Percentiles rank a stretch among this genome's conserved stretches.
Evolutionary conservation across 2,113 vertebrate genomes (phyloP).

Genomic region (Pogonocichla stellata): DNA sequence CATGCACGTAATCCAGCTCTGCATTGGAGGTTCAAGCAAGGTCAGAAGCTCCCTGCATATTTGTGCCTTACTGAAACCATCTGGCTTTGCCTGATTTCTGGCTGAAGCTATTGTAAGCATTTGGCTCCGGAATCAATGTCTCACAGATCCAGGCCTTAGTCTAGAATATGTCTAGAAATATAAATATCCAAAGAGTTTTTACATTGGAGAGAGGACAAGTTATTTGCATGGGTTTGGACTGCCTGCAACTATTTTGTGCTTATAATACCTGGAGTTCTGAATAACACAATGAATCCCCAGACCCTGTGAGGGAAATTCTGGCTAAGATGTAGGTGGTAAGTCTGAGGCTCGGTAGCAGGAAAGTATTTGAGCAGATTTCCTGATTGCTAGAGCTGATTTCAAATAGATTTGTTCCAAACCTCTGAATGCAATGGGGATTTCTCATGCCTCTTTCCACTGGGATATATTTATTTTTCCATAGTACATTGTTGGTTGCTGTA

Average conservation of each 20-base stretch:
- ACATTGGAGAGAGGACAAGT: background rate
- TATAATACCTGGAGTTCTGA: background rate
- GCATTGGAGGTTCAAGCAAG: slow-evolving; percentile 2
- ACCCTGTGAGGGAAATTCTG: background rate
- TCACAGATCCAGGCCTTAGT: background rate
- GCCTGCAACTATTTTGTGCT: background rate
- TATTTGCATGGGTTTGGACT: background rate
- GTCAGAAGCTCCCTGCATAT: slow-evolving; percentile 25
- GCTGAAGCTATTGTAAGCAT: background rate
- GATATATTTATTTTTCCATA: slow-evolving; percentile 64
- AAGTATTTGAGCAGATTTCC: slow-evolving; percentile 63
- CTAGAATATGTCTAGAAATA: background rate
- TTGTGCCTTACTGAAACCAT: background rate
- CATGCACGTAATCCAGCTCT: background rate
- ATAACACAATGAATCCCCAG: background rate
- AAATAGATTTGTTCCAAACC: slow-evolving; percentile 44
- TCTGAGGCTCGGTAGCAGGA: slow-evolving; percentile 18
- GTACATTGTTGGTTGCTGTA: slow-evolving; percentile 56
- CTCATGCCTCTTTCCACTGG: slow-evolving; percentile 54
- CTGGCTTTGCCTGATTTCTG: background rate
- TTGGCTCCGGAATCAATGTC: background rate
- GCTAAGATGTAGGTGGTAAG: background rate
- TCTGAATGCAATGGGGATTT: slow-evolving; percentile 31
- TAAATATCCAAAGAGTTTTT: background rate
- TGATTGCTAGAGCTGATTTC: slow-evolving; percentile 44